Evolutionary conservation across 2,797 vertebrate genomes (phyloP).

Genomic region (Alfaro cultratus): DNA sequence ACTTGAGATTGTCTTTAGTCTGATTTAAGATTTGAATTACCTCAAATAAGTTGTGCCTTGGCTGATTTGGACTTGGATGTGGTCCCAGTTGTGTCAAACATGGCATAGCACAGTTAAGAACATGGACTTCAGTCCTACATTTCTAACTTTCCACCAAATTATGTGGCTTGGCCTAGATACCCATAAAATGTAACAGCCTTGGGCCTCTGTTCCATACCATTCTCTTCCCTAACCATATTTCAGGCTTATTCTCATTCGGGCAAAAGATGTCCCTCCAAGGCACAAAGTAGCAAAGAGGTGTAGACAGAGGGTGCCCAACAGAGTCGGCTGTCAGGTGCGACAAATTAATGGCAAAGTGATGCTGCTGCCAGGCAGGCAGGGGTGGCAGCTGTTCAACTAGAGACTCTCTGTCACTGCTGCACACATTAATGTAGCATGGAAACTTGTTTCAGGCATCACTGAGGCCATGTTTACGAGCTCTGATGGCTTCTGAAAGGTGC

Average conservation of each 20-base stretch:
- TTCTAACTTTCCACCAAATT: constrained; percentile 50
- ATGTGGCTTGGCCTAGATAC: constrained; percentile 67
- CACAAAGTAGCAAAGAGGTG: constrained; percentile 67
- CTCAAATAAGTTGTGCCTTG: constrained; percentile 16
- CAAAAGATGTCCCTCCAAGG: constrained; percentile 63
- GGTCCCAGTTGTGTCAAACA: constrained; percentile 32
- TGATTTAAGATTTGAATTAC: constrained; percentile 6
- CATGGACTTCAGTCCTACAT: constrained; percentile 19
- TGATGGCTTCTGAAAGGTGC: constrained; percentile 73
- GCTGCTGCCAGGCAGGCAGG: constrained; percentile 63
- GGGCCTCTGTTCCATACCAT: constrained; percentile 61
- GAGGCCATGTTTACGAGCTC: constrained; percentile 68
- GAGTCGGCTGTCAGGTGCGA: constrained; percentile 73
- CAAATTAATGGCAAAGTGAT: constrained; percentile 72
- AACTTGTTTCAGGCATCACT: constrained; percentile 68
- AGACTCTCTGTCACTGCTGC: constrained; percentile 52
- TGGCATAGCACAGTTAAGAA: constrained; percentile 16
- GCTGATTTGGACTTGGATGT: constrained; percentile 15
- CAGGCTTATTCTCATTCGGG: constrained; percentile 74
- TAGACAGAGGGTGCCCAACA: constrained; percentile 65
- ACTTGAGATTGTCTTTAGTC: neutral
- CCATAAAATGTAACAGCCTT: constrained; percentile 59
- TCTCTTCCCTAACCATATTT: constrained; percentile 71
- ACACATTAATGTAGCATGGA: constrained; percentile 68
- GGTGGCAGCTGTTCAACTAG: constrained; percentile 69